These are phyloP conservation scores for Eupithecia dodoneata DNA, from an alignment of 2,888 invertebrate species.

Conservation along the genomic window DNA sequence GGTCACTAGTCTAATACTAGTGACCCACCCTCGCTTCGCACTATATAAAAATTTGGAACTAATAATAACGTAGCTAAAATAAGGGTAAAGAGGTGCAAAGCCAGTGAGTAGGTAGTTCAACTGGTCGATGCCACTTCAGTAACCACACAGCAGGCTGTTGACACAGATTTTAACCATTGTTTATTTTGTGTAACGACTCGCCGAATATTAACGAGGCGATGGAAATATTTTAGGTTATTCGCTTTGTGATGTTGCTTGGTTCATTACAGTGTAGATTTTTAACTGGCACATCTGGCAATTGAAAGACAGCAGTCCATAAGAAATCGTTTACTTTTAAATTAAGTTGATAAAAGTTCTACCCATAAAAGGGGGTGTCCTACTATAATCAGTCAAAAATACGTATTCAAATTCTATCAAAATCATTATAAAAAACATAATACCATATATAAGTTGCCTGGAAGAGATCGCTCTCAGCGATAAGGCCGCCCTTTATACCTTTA, in stretches of 20 bases:
- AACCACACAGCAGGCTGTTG: slow-evolving; percentile 54
- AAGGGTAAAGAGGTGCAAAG: not conserved
- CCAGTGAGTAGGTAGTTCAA: slow-evolving; percentile 44
- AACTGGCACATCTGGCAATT: not conserved
- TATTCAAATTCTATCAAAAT: not conserved
- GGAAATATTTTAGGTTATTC: slow-evolving; percentile 41
- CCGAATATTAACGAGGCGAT: slow-evolving; percentile 30
- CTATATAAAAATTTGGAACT: not conserved
- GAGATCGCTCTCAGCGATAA: no score
- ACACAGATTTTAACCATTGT: slow-evolving; percentile 50
- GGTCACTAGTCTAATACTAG: no score
- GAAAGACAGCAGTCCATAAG: not conserved
- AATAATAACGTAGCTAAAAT: not conserved
- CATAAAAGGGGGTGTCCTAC: no score
- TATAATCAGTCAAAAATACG: not conserved
- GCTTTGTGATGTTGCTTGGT: slow-evolving; percentile 11
- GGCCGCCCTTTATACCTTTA: no score
- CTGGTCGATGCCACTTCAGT: slow-evolving; percentile 58
- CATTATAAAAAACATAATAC: no score
- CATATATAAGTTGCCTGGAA: no score
- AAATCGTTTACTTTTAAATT: no score
- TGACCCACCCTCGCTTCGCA: no score
- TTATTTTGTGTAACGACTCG: slow-evolving; percentile 30
- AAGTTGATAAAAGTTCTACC: no score
- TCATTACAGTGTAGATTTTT: not conserved